These are phyloP conservation scores for Acestrorhynchus altus DNA, from an alignment of 2,797 vertebrate genomes.

Conservation along the genomic window DNA sequence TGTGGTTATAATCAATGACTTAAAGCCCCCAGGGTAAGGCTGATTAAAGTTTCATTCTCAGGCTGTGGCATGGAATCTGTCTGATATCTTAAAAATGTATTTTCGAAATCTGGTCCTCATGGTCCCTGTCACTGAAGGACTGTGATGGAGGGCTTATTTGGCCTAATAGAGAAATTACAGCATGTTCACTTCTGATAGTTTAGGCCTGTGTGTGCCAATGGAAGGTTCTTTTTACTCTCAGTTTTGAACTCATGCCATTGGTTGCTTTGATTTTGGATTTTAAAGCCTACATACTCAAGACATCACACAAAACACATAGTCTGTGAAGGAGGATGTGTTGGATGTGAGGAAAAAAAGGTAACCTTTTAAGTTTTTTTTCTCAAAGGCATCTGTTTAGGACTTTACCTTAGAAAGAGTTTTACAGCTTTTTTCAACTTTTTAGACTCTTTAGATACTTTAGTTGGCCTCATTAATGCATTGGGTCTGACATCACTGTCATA, in stretches of 20 bases:
- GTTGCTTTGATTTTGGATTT: neutral
- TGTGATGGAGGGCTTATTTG: no score
- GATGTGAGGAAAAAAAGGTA: neutral
- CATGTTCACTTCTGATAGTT: neutral
- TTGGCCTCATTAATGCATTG: neutral
- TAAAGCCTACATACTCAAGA: neutral
- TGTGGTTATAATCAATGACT: neutral
- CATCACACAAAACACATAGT: neutral
- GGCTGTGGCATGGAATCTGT: neutral
- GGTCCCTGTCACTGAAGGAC: neutral
- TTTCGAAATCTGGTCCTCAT: neutral
- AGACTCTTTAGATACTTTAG: neutral
- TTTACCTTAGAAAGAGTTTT: neutral
- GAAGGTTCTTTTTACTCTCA: neutral
- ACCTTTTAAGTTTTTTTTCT: neutral
- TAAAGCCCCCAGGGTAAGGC: neutral
- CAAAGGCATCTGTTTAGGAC: conserved; percentile 3
- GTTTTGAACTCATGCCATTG: neutral
- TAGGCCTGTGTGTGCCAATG: neutral
- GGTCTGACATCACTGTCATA: neutral
- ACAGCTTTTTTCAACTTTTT: neutral
- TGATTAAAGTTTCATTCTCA: neutral
- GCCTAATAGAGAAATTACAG: neutral
- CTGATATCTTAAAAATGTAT: neutral
- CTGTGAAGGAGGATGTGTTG: neutral